These are phyloP conservation scores for Drosophila serrata DNA, from an alignment of 1,140 invertebrate genomes.

Conservation along the genomic window DNA sequence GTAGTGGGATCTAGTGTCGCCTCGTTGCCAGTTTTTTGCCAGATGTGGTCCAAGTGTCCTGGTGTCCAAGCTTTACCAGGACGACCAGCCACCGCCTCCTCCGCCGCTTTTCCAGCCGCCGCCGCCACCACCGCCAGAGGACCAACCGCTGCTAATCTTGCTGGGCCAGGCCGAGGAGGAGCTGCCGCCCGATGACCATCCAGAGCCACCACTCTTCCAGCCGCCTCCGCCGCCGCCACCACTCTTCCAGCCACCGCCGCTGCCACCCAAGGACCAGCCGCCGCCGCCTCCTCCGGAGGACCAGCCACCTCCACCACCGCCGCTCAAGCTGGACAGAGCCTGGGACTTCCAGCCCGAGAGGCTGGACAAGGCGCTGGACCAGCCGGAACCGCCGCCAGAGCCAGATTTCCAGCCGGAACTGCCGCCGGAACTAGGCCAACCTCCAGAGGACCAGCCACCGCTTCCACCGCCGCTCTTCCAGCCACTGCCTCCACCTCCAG, in stretches of 20 bases:
- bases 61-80: slow-evolving; percentile 40
- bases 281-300: slow-evolving; percentile 8
- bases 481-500: slow-evolving; percentile 35
- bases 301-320: slow-evolving; percentile 20
- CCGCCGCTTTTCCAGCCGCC: slow-evolving; percentile 38
- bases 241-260: slow-evolving; percentile 29
- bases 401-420: slow-evolving; percentile 30
- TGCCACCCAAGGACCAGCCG: slow-evolving; percentile 48
- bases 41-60: not conserved
- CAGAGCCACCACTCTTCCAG: slow-evolving; percentile 29
- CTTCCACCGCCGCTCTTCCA: slow-evolving; percentile 42
- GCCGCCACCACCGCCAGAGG: slow-evolving; percentile 46
- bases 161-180: slow-evolving; percentile 43
- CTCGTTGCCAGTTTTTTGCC: slow-evolving; percentile 22
- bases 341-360: slow-evolving; percentile 35
- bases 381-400: slow-evolving; percentile 29
- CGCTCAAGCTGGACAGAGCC: slow-evolving; percentile 19
- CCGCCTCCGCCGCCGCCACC: slow-evolving; percentile 21
- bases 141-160: slow-evolving; percentile 53
- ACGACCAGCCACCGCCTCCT: slow-evolving; percentile 12
- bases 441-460: slow-evolving; percentile 32
- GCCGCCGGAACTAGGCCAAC: slow-evolving; percentile 31
- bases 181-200: slow-evolving; percentile 41
- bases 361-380: slow-evolving; percentile 34
- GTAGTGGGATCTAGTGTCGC: slow-evolving; percentile 40